Base-by-base conservation (phyloP, 2,888 invertebrate species). In the Anarsia innoxiella region DNA sequence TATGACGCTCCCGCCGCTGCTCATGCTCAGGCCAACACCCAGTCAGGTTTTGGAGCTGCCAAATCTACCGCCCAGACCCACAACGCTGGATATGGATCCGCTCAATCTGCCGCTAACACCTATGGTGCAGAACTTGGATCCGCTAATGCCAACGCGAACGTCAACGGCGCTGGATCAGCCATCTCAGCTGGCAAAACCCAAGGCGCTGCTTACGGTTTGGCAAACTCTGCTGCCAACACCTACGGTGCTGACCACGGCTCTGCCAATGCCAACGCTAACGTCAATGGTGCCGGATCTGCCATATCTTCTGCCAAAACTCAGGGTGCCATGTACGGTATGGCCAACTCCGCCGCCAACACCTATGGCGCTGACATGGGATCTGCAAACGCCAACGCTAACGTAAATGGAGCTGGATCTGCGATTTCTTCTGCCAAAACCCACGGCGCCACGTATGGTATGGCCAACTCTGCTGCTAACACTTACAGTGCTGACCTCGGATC, bases 321-420 rank as follows among this genome's bases (percentile, higher is more conserved):
- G 31, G 59, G 61, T 2, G 59, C 57, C 8, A 44, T 28, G 11
- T 51, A 55, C 23, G 60, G 57, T 26, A 57, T 58, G 6, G 69
- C 77, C 1, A 63, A 63, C 5, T 71, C 77, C 2, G 66, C 61
- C 40, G 77, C 73, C 1, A 53, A 62, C 41, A 53, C 58, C 23
- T 38, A 35, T 15, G 59, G 56, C 5, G 45, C 41, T 15, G 42
- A 36, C 23, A 16, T 16, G 12, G 42, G 38, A 35, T 34, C 40
- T 12, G 42, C 42, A n/a, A 39, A 43, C 12, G 40, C 44, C 16
- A 29, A 36, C 27, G 37, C 41, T 15, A 12, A 26, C 32, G 46
- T 54, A n/a, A 60, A 60, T 44, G 61, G 59, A 15, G 56, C 50
- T 31, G 61, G 63, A n/a, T 55, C 54, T 10, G 66, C 66, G 25